Evolutionary conservation across 2,113 vertebrate genomes (phyloP).

Genomic region (Ictalurus furcatus): DNA sequence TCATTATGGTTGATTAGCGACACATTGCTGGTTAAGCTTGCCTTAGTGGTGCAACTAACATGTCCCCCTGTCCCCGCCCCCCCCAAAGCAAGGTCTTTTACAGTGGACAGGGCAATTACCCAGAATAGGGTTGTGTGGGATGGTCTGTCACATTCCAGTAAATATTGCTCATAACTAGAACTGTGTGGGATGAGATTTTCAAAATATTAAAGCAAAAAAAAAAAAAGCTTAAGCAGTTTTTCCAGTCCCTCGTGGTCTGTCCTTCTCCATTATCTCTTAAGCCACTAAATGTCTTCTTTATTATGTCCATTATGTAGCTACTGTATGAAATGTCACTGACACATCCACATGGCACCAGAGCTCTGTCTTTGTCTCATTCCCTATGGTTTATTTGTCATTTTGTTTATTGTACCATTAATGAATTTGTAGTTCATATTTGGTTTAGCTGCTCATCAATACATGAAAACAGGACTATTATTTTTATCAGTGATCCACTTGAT

Average conservation of each 20-base stretch:
- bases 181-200: background rate
- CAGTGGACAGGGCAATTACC: slow-evolving; percentile 14
- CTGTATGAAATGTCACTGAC: background rate
- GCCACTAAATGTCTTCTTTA: background rate
- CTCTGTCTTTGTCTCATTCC: background rate
- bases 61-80: background rate
- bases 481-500: background rate
- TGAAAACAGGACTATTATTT: background rate
- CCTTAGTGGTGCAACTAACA: background rate
- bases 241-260: background rate
- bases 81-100: background rate
- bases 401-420: background rate
- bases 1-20: background rate
- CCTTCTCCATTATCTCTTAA: background rate
- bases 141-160: slow-evolving; percentile 15
- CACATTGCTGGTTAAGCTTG: background rate
- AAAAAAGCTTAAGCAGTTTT: background rate
- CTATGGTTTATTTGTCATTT: background rate
- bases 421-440: background rate
- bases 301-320: background rate
- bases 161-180: slow-evolving; percentile 20
- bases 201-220: background rate
- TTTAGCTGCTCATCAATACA: background rate
- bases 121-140: background rate
- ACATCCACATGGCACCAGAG: background rate